Percentiles rank a stretch among this genome's conserved stretches.
Evolutionary conservation across 2,888 invertebrate species (phyloP).

Genomic region (Trissonchulus latispiculum): DNA sequence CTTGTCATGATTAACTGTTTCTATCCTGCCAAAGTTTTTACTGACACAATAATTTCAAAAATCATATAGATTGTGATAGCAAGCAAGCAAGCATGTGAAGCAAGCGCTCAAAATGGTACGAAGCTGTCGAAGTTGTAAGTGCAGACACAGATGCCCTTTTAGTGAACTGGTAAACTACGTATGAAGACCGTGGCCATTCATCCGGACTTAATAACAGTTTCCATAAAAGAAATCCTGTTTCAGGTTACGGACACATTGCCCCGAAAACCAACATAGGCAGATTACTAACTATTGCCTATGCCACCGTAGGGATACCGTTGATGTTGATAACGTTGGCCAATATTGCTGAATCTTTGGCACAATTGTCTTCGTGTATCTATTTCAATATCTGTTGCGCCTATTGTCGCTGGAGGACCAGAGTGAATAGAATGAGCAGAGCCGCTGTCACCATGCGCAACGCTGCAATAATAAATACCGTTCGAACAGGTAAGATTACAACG

Average conservation of each 20-base stretch:
- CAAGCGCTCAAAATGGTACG: too few relatives aligned
- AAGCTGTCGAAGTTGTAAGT: too few relatives aligned
- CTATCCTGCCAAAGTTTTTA: too few relatives aligned
- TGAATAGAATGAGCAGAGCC: constrained; percentile 35
- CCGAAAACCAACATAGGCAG: constrained; percentile 76
- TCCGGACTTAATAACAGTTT: too few relatives aligned
- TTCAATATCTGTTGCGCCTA: constrained; percentile 44
- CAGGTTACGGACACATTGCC: constrained; percentile 92
- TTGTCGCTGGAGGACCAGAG: constrained; percentile 42
- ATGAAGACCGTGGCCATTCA: too few relatives aligned
- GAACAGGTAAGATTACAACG: background rate
- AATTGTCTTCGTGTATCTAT: constrained; percentile 50
- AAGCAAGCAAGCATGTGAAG: too few relatives aligned
- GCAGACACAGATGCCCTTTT: too few relatives aligned
- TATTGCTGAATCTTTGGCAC: constrained; percentile 51
- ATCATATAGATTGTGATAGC: too few relatives aligned
- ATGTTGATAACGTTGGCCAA: constrained; percentile 51
- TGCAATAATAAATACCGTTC: constrained; percentile 25
- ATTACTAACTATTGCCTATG: constrained; percentile 79
- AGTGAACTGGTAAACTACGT: too few relatives aligned
- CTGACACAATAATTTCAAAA: too few relatives aligned
- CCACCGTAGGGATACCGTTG: constrained; percentile 64
- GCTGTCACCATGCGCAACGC: constrained; percentile 36
- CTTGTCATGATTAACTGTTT: too few relatives aligned
- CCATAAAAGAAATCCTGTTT: constrained; percentile 28